phyloP scores from a whole-genome alignment of 1,140 invertebrate species.

The Hermetia illucens region DNA sequence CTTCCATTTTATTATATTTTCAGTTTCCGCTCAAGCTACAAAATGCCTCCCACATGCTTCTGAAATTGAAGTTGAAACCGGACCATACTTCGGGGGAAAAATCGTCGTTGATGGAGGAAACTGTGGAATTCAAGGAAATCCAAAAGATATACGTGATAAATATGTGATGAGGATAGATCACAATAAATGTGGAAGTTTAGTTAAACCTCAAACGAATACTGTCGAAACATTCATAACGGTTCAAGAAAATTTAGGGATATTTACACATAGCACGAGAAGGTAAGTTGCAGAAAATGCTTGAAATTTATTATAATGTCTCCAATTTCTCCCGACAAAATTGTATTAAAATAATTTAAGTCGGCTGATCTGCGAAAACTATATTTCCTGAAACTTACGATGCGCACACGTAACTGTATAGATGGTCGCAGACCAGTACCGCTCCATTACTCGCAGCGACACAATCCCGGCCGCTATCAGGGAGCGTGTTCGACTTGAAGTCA shows the following conservation, averaged over 20 bases:
- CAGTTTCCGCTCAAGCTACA: constrained; percentile 62
- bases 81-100: constrained; percentile 57
- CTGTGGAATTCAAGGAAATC: constrained; percentile 45
- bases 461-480: no score
- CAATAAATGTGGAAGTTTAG: constrained; percentile 55
- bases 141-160: constrained; percentile 46
- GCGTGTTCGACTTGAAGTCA: no score
- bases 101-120: constrained; percentile 48
- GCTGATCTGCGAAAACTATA: background rate
- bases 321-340: background rate
- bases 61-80: constrained; percentile 65
- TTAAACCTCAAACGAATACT: constrained; percentile 48
- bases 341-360: background rate
- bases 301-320: background rate
- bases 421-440: no score
- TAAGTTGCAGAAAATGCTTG: constrained; percentile 15
- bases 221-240: constrained; percentile 66
- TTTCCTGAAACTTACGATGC: no score
- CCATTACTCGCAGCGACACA: no score
- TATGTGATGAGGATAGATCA: constrained; percentile 62
- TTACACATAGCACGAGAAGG: constrained; percentile 63
- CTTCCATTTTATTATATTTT: no score
- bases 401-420: no score
- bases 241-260: constrained; percentile 63
- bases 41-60: constrained; percentile 59